Conservation (phyloP, 2,888 invertebrate genomes). For the Unio delphinus region DNA sequence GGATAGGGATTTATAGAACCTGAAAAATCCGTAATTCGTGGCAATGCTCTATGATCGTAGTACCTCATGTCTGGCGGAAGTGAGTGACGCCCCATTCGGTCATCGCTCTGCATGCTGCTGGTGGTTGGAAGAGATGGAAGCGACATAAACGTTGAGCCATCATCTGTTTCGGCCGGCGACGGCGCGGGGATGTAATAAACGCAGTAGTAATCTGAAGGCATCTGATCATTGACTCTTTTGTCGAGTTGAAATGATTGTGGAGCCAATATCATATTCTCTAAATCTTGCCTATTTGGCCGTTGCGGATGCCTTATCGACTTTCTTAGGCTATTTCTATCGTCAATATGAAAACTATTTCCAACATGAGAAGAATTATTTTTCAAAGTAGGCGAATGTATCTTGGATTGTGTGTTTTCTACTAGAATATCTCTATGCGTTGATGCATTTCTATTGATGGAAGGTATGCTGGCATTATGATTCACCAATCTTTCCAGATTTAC, state of each 20-base stretch:
- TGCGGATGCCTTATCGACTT: conserved; percentile 22
- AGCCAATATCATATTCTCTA: conserved; percentile 32
- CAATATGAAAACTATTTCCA: neutral
- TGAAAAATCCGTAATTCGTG: conserved; percentile 7
- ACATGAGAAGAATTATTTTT: conserved; percentile 29
- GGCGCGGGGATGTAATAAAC: conserved; percentile 47
- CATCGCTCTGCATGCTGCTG: conserved; percentile 9
- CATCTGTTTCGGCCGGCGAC: conserved; percentile 24
- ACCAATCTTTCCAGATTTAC: conserved; percentile 47
- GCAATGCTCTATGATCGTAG: neutral
- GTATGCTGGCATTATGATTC: conserved; percentile 45
- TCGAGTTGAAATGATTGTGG: conserved; percentile 37
- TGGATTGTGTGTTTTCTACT: conserved; percentile 38
- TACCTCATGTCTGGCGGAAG: conserved; percentile 1
- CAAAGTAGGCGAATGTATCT: conserved; percentile 14
- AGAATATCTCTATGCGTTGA: conserved; percentile 26
- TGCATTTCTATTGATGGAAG: conserved; percentile 43
- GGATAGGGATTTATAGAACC: conserved; percentile 9
- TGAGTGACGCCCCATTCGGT: conserved; percentile 7
- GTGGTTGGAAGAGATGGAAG: conserved; percentile 11
- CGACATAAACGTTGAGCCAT: conserved; percentile 11
- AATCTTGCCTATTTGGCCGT: conserved; percentile 24
- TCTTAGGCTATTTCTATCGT: conserved; percentile 25
- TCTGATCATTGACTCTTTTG: conserved; percentile 37
- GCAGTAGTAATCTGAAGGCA: conserved; percentile 47